These are phyloP conservation scores for Brachionus sp. DNA, from an alignment of 1,140 invertebrate species.

Conservation along the genomic window DNA sequence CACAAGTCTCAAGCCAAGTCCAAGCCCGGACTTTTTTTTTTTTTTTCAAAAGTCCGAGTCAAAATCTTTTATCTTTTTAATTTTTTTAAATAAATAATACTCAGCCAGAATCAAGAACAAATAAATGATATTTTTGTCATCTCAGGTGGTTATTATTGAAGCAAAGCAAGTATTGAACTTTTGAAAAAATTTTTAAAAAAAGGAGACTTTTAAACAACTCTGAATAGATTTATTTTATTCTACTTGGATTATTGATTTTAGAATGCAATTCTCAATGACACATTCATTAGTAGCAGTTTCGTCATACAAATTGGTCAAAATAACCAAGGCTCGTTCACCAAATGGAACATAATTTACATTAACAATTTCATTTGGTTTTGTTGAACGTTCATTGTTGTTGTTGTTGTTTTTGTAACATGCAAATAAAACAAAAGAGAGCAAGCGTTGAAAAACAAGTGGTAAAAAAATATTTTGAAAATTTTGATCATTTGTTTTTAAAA, in stretches of 20 bases:
- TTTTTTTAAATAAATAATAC: too few species aligned
- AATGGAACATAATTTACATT: slow-evolving; percentile 79
- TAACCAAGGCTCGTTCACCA: slow-evolving; percentile 75
- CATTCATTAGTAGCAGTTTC: slow-evolving; percentile 71
- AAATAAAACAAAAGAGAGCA: slow-evolving; percentile 20
- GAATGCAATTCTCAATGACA: slow-evolving; percentile 71
- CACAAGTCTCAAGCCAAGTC: too few species aligned
- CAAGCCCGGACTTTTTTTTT: too few species aligned
- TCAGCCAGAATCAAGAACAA: too few species aligned
- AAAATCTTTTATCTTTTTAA: too few species aligned
- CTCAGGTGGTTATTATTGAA: too few species aligned
- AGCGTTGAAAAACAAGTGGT: slow-evolving; percentile 6
- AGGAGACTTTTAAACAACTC: too few species aligned
- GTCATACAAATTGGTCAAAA: slow-evolving; percentile 77
- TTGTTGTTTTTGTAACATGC: slow-evolving; percentile 18
- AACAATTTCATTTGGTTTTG: not conserved
- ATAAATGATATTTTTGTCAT: too few species aligned
- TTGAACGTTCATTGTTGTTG: not conserved
- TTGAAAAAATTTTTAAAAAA: too few species aligned
- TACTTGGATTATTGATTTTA: slow-evolving; percentile 71
- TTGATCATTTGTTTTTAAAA: not conserved
- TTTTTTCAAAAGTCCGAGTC: too few species aligned
- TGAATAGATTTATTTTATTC: not conserved
- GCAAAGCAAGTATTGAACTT: too few species aligned
- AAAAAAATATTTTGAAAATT: slow-evolving; percentile 32